Percentiles rank a stretch among this genome's conserved stretches.
Conservation (phyloP, 2,888 invertebrate species). For the Mylabris sibirica region DNA sequence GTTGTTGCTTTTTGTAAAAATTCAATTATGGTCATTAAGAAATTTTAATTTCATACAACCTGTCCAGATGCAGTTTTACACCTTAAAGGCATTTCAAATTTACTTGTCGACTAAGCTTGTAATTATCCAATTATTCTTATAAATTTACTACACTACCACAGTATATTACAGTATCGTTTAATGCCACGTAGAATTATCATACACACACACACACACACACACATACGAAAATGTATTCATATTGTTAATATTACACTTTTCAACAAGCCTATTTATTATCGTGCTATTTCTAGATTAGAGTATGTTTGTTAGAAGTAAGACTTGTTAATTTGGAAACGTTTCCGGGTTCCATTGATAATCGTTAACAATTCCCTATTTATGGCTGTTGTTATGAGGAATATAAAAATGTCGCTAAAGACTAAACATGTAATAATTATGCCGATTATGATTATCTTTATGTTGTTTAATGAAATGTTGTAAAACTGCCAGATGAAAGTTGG, state of each 20-base stretch:
- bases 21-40: neutral
- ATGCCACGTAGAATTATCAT: neutral
- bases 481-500: slow-evolving; percentile 41
- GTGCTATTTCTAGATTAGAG: no score
- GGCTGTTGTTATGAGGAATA: no score
- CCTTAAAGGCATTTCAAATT: neutral
- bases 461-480: slow-evolving; percentile 34
- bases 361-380: no score
- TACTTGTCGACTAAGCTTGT: neutral
- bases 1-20: neutral
- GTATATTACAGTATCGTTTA: neutral
- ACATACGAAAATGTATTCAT: neutral
- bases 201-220: neutral
- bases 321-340: no score
- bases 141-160: neutral
- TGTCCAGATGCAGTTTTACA: neutral
- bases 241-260: no score
- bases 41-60: slow-evolving; percentile 3
- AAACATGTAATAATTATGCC: slow-evolving; percentile 33
- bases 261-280: no score
- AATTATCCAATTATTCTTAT: slow-evolving; percentile 8
- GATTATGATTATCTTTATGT: slow-evolving; percentile 31
- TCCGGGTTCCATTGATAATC: no score
- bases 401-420: slow-evolving; percentile 33
- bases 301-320: no score